These are phyloP conservation scores for Charaxes varanes DNA, from an alignment of 1,140 invertebrate genomes.

Conservation along the genomic window DNA sequence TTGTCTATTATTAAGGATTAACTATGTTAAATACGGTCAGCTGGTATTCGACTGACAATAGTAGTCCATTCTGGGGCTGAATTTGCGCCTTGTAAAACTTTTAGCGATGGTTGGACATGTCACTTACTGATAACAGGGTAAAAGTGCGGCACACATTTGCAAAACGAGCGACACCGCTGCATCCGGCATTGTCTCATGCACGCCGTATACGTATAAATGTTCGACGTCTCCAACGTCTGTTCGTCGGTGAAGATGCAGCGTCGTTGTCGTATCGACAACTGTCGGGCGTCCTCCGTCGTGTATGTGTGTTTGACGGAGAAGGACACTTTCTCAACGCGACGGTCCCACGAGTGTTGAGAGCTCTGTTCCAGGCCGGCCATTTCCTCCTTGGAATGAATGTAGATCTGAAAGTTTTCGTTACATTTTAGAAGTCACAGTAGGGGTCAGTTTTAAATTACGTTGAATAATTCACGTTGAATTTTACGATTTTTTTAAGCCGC, in stretches of 20 bases:
- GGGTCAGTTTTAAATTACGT: too few relatives aligned
- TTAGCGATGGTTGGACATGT: too few relatives aligned
- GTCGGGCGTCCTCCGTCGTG: conserved; percentile 80
- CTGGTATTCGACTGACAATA: too few relatives aligned
- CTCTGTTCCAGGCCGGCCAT: conserved; percentile 78
- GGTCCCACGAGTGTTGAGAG: conserved; percentile 80
- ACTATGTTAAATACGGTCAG: too few relatives aligned
- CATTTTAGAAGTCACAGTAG: too few relatives aligned
- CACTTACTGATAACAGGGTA: conserved; percentile 74
- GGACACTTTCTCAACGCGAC: conserved; percentile 76
- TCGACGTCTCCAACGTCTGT: conserved; percentile 74
- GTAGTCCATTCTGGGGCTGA: too few relatives aligned
- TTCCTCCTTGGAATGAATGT: conserved; percentile 80
- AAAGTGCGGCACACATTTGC: conserved; percentile 81
- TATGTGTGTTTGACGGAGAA: conserved; percentile 83
- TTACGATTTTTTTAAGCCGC: too few relatives aligned
- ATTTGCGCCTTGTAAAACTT: too few relatives aligned
- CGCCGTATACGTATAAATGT: conserved; percentile 79
- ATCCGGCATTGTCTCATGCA: conserved; percentile 82
- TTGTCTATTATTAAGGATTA: too few relatives aligned
- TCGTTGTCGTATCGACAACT: conserved; percentile 78
- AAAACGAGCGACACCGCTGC: conserved; percentile 74
- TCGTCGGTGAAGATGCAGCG: conserved; percentile 81
- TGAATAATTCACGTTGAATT: too few relatives aligned
- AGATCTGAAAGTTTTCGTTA: conserved; percentile 76